Evolutionary conservation across 2,888 invertebrate species (phyloP).

Genomic region (Pherbina coryleti): DNA sequence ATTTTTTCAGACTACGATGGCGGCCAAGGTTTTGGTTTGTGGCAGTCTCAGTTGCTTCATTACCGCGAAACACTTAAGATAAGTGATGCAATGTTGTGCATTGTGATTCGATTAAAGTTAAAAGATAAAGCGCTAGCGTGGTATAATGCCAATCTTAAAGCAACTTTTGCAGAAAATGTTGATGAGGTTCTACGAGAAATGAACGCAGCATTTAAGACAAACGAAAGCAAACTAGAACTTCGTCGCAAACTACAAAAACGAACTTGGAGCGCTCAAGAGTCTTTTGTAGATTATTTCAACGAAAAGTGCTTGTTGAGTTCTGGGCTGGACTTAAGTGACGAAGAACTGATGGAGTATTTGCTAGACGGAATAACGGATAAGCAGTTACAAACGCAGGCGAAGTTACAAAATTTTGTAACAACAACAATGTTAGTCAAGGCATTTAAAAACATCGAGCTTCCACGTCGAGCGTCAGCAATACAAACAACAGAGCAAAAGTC

Average conservation of each 20-base stretch:
- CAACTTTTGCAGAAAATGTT: background rate
- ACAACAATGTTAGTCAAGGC: too few relatives aligned
- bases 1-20: slow-evolving; percentile 17
- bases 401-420: too few relatives aligned
- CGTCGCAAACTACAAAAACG: slow-evolving; percentile 10
- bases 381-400: too few relatives aligned
- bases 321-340: too few relatives aligned
- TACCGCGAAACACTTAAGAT: background rate
- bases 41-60: background rate
- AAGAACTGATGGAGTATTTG: too few relatives aligned
- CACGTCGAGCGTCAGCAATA: too few relatives aligned
- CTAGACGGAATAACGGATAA: too few relatives aligned
- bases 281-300: too few relatives aligned
- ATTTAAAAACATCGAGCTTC: too few relatives aligned
- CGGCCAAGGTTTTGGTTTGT: slow-evolving; percentile 15
- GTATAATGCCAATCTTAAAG: background rate
- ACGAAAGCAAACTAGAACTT: background rate
- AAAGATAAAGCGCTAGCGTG: slow-evolving; percentile 4
- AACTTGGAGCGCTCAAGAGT: background rate
- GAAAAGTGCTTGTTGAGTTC: too few relatives aligned
- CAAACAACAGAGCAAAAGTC: too few relatives aligned
- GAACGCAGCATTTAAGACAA: background rate
- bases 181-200: background rate
- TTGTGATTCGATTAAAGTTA: background rate
- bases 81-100: background rate